Conservation (phyloP, 2,113 vertebrate genomes). For the Rhabdomys dilectus region DNA sequence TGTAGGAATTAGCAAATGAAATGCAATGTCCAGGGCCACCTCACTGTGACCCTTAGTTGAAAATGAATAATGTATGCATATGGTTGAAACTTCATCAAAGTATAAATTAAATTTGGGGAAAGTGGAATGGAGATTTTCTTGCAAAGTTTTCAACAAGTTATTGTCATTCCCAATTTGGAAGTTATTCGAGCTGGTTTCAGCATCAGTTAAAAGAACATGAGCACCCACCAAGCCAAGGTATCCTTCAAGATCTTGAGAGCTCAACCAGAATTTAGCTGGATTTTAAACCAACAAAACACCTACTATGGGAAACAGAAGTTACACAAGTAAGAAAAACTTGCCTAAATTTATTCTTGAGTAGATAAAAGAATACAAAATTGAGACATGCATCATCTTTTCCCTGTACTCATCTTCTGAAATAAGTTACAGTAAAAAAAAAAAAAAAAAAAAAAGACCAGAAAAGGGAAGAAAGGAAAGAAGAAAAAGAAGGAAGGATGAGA, state of each 20-base stretch:
- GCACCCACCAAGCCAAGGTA: neutral
- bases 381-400: neutral
- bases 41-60: neutral
- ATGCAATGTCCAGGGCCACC: neutral
- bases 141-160: neutral
- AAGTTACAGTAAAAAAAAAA: neutral
- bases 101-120: neutral
- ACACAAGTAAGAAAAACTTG: neutral
- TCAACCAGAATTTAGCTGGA: neutral
- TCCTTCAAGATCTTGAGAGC: neutral
- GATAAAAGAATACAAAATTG: neutral
- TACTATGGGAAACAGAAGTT: neutral
- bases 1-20: neutral
- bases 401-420: neutral
- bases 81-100: constrained; percentile 30
- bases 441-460: neutral
- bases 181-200: neutral
- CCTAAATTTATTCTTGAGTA: neutral
- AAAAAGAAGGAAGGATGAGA: neutral
- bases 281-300: neutral
- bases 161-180: neutral
- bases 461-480: neutral
- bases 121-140: neutral
- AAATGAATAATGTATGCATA: neutral
- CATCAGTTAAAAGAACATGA: neutral